Base-by-base conservation (phyloP, 2,888 invertebrate species). In the Phania funesta region DNA sequence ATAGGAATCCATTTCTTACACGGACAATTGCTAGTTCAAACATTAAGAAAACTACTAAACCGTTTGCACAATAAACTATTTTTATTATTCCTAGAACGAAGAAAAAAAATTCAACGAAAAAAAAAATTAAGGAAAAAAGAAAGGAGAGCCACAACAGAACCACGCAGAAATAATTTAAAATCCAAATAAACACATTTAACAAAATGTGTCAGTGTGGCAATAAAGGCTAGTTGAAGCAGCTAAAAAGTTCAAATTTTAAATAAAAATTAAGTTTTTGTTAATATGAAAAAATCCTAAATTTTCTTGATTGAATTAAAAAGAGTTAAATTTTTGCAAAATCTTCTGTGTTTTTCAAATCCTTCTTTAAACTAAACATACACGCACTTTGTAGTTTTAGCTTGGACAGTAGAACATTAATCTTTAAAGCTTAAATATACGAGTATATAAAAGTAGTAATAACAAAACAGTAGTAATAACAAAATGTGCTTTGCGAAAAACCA, bases 371-470 rank as follows among this genome's bases (percentile, higher is more conserved):
- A 20, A 73, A 50, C 8, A 20, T 26, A 29, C 38, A 50, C 8
- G n/a, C 20, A 29, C 38, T 13, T 46, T 44, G 4, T 13, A 54
- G 32, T 26, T 48, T 26, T 50, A 9, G 22, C 29, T 9, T 8
- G 13, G 16, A 20, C 48, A 41, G 18, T n/a, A 44, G 68, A 75
- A 78, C 82, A 82, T 82, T 78, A 82, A 82, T 82, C 68, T 82
- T 82, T 50, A 70, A 70, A 60, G 78, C 74, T 82, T 82, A 75
- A 78, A 65, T 46, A 65, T 65, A 41, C 46, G 46, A 70, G 29
- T 29, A 29, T 6, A 7, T 29, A 29, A 29, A 29, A n/a, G n/a
- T n/a, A n/a, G n/a, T 7, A 29, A 29, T 6, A 75, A 75, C 67
- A 50, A 78, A 81, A 78, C 48, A 82, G 54, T 29, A 68, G 38